Evolutionary conservation across 1,140 invertebrate species (phyloP).

Genomic region (Capitella teleta): DNA sequence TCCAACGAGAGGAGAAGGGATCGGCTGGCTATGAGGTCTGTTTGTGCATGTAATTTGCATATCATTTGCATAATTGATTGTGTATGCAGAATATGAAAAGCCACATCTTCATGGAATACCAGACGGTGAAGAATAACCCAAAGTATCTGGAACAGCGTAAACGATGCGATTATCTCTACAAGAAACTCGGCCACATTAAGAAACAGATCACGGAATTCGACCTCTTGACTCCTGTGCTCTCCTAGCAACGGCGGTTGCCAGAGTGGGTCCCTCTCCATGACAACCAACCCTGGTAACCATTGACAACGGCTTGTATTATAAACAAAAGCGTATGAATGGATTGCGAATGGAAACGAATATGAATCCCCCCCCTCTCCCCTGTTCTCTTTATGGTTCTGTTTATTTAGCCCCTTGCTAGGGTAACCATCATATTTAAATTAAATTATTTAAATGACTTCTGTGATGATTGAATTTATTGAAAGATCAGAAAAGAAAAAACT

Average conservation of each 20-base stretch:
- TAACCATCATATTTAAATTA: too few species aligned
- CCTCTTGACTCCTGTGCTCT: constrained; percentile 3
- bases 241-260: not conserved
- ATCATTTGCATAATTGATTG: not conserved
- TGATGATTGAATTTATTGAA: too few species aligned
- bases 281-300: too few species aligned
- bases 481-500: too few species aligned
- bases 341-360: too few species aligned
- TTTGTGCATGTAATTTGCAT: not conserved
- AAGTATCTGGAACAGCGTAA: constrained; percentile 58
- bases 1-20: not conserved
- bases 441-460: too few species aligned
- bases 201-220: constrained; percentile 72
- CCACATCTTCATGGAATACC: constrained; percentile 70
- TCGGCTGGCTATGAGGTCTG: not conserved
- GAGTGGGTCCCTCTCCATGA: too few species aligned
- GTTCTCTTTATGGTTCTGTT: too few species aligned
- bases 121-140: constrained; percentile 60
- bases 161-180: constrained; percentile 73
- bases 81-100: constrained; percentile 53
- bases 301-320: too few species aligned
- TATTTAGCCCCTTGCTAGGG: too few species aligned
- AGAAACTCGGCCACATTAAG: constrained; percentile 82
- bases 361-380: too few species aligned
- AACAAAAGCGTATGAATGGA: too few species aligned